Evolutionary conservation across 1,140 invertebrate genomes (phyloP).

Genomic region (Panagrolaimus sp.): DNA sequence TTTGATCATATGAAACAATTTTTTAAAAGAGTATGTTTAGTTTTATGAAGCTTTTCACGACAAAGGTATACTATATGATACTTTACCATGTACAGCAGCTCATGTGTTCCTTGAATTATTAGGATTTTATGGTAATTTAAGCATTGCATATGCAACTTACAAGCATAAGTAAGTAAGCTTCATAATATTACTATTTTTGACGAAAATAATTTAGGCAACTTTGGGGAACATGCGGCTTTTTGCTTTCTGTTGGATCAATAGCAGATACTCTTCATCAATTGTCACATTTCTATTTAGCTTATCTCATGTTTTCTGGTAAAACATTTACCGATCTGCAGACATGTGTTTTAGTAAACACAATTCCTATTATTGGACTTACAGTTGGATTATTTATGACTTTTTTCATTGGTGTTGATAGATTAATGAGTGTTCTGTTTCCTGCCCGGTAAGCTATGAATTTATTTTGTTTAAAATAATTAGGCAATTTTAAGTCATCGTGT

Average conservation of each 20-base stretch:
- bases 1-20: too few species aligned
- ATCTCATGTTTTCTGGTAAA: not conserved
- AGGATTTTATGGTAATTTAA: conserved; percentile 2
- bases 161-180: not conserved
- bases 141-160: not conserved
- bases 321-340: not conserved
- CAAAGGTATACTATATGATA: too few species aligned
- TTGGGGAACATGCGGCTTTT: conserved; percentile 1
- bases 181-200: too few species aligned
- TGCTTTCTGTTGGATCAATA: not conserved
- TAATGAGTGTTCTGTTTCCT: conserved; percentile 1
- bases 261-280: not conserved
- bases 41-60: too few species aligned
- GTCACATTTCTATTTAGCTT: not conserved
- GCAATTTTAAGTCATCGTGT: not conserved
- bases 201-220: not conserved
- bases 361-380: not conserved
- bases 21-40: too few species aligned
- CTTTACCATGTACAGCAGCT: too few species aligned
- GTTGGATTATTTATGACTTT: not conserved
- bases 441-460: too few species aligned
- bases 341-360: conserved; percentile 1
- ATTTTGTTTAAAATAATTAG: too few species aligned
- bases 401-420: not conserved
- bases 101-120: not conserved